Base-by-base conservation (phyloP, 2,888 invertebrate genomes). In the Cosmorhoe ocellata region DNA sequence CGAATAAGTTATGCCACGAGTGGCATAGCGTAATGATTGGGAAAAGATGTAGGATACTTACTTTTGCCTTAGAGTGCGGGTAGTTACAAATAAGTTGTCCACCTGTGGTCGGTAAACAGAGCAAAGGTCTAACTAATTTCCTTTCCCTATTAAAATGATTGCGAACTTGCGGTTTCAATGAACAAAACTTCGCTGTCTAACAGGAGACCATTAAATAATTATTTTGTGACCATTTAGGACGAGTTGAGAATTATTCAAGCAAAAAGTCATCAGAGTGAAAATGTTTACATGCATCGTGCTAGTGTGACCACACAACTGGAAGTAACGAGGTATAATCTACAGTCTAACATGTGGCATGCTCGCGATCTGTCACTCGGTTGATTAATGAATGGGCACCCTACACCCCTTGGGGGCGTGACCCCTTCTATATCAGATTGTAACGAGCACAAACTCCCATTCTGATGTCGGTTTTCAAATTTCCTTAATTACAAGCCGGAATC, bases 401-500 rank as follows among this genome's bases (percentile, higher is more conserved):
- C 58, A 41, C 51, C 64, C 55, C 41, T 38, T 34, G 46, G 43
- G 58, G 58, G 53, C 51, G 50, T 51, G 58, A 55, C 48, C 57
- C 55, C 48, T 52, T 50, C 58, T 48, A 55, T 67, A 73, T 71
- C 69, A 64, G 71, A 71, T 73, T 59, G 66, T 67, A 67, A 68
- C 58, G 47, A 64, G 69, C 61, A 59, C 58, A 56, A 62, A 63
- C 64, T 64, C 61, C 59, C 59, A 54, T 66, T 69, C 60, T 67
- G 69, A 70, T 65, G 72, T 63, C 76, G 83, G 81, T 83, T 84
- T 86, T 85, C 81, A 83, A 86, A 86, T 84, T 85, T 83, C 81
- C 85, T 80, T 85, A 86, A 86, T 86, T 84, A 85, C 81, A 80
- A 78, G 72, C 73, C 76, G 67, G 71, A 74, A 77, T 76, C 76